Conservation (phyloP, 2,888 invertebrate species). For the Tricholauxania praeusta region DNA sequence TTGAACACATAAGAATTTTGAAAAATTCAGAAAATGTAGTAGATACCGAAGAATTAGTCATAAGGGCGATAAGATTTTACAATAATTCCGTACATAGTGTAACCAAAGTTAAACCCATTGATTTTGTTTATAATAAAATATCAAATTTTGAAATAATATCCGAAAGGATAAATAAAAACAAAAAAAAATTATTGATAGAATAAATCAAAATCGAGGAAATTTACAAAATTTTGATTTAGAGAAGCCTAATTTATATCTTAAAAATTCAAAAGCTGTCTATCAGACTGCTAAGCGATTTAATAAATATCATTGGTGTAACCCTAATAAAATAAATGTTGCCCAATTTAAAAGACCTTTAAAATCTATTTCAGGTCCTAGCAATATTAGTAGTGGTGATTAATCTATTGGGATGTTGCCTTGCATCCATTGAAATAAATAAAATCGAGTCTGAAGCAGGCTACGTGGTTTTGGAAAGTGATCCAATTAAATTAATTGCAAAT, state of each 20-base stretch:
- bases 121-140: conserved; percentile 34
- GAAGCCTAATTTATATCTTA: too few relatives aligned
- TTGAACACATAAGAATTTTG: conserved; percentile 36
- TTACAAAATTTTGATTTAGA: conserved; percentile 23
- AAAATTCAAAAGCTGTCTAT: conserved; percentile 22
- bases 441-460: too few relatives aligned
- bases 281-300: conserved; percentile 34
- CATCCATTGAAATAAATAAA: too few relatives aligned
- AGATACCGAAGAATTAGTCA: conserved; percentile 27
- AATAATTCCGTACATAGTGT: conserved; percentile 36
- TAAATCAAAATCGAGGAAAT: too few relatives aligned
- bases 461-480: too few relatives aligned
- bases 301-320: conserved; percentile 33
- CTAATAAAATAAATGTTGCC: conserved; percentile 34
- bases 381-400: too few relatives aligned
- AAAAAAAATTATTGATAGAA: too few relatives aligned
- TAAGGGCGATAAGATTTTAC: conserved; percentile 29
- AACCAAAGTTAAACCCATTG: conserved; percentile 36
- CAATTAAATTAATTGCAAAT: too few relatives aligned
- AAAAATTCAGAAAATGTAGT: conserved; percentile 26
- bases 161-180: conserved; percentile 6
- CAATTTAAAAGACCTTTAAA: too few relatives aligned
- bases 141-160: conserved; percentile 17
- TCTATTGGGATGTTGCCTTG: too few relatives aligned
- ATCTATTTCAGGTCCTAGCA: too few relatives aligned